A percentile compares a stretch with the other conserved stretches of the same genome.
Evolutionary conservation across 2,888 invertebrate species (phyloP).

Genomic region (Mesorhabditis sp.): DNA sequence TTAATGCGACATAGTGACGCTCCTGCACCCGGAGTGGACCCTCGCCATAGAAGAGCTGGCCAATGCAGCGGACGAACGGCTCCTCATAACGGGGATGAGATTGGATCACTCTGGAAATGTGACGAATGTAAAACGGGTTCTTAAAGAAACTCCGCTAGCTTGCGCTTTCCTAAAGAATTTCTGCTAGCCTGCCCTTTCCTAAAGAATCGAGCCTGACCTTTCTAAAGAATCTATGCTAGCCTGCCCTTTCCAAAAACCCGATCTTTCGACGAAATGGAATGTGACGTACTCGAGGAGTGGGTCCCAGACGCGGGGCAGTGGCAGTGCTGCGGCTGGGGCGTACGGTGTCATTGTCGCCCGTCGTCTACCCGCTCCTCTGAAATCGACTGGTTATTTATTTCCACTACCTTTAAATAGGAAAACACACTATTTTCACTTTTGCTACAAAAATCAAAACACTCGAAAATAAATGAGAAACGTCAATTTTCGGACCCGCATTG

Average conservation of each 20-base stretch:
- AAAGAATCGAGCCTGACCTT: not conserved
- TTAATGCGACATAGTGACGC: slow-evolving; percentile 2
- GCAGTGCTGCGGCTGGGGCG: not conserved
- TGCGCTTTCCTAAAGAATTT: too few relatives aligned
- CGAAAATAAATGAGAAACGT: not conserved
- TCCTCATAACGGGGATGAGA: not conserved
- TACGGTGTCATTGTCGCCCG: not conserved
- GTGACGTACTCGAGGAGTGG: not conserved
- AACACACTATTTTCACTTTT: not conserved
- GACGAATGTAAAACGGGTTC: not conserved
- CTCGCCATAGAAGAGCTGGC: not conserved
- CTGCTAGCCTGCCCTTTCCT: not conserved
- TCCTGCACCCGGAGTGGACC: slow-evolving; percentile 3
- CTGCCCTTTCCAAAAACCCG: not conserved
- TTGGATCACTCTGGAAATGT: not conserved
- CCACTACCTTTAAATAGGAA: not conserved
- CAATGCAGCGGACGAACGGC: slow-evolving; percentile 6
- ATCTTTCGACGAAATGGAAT: not conserved
- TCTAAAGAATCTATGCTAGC: not conserved
- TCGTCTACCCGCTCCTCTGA: not conserved
- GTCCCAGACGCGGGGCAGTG: not conserved
- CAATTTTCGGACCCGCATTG: too few relatives aligned
- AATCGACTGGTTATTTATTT: not conserved
- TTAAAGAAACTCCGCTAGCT: not conserved
- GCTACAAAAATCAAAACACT: not conserved